Percentiles rank a stretch among this genome's conserved stretches.
Conservation (phyloP, 2,797 vertebrate species). For the Lutjanus campechanus region DNA sequence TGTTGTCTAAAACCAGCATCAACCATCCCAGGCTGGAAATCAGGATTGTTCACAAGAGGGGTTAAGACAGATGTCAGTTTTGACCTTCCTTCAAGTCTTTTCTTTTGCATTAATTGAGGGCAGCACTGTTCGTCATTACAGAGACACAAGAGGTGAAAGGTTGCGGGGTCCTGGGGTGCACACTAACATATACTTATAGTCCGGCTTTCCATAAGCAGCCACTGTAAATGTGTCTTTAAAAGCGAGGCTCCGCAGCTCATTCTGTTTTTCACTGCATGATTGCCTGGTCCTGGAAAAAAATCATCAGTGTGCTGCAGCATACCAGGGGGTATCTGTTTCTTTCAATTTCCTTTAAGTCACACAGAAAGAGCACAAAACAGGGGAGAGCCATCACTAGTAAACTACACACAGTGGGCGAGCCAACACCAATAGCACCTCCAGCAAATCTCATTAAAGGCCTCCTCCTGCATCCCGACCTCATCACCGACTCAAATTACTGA, state of each 20-base stretch:
- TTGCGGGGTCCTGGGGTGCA: conserved; percentile 5
- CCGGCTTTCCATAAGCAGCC: background rate
- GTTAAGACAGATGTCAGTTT: too few species aligned
- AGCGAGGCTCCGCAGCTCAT: conserved; percentile 19
- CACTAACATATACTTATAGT: conserved; percentile 22
- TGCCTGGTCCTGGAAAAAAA: background rate
- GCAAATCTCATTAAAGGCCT: conserved; percentile 69
- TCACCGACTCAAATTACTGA: conserved; percentile 73
- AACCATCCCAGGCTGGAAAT: too few species aligned
- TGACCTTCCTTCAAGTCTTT: too few species aligned
- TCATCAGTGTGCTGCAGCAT: conserved; percentile 29
- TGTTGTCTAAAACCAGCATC: too few species aligned
- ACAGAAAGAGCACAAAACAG: conserved; percentile 28
- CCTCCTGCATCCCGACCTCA: conserved; percentile 61
- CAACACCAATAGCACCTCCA: conserved; percentile 46
- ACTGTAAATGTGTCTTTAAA: conserved; percentile 20
- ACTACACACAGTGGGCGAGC: conserved; percentile 37
- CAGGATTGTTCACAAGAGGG: too few species aligned
- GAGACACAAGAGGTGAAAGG: conserved; percentile 16
- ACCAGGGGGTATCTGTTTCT: conserved; percentile 37
- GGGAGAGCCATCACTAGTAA: conserved; percentile 40
- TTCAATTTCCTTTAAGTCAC: conserved; percentile 45
- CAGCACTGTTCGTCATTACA: conserved; percentile 6
- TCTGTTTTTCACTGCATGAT: conserved; percentile 18
- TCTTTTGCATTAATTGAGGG: background rate